Conservation (phyloP, 2,888 invertebrate genomes). For the Trichacis sp. region DNA sequence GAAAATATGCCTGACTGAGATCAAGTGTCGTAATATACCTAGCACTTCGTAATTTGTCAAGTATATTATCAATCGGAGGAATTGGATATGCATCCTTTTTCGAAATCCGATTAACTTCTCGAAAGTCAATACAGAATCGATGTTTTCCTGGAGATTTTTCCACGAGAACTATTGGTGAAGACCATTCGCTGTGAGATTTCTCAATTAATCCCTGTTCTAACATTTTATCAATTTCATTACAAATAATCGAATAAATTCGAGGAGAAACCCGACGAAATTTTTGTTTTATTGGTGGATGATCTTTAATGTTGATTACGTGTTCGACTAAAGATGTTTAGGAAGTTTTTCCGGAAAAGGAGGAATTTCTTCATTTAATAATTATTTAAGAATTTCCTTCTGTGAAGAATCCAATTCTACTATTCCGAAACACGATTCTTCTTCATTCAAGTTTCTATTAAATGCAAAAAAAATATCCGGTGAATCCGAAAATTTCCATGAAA, state of each 20-base stretch:
- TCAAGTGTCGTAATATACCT: constrained; percentile 55
- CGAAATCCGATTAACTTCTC: too few species aligned
- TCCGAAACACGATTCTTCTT: not conserved
- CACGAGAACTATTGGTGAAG: not conserved
- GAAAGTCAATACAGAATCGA: not conserved
- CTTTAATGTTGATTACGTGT: not conserved
- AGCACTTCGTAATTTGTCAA: constrained; percentile 35
- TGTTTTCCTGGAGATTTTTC: not conserved
- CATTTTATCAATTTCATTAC: not conserved
- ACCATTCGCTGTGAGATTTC: not conserved
- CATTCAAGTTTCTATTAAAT: too few species aligned
- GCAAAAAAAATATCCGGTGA: too few species aligned
- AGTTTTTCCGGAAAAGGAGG: not conserved
- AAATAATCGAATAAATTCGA: not conserved
- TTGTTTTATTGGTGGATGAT: constrained; percentile 5
- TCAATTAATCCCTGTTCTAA: not conserved
- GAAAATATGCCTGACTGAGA: constrained; percentile 50
- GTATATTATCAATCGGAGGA: constrained; percentile 22
- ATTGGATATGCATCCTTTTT: constrained; percentile 29
- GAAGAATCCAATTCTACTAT: not conserved
- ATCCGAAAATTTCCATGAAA: not conserved
- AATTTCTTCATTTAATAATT: not conserved
- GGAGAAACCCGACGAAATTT: not conserved
- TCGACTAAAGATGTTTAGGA: not conserved
- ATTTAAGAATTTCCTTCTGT: too few species aligned